phyloP scores from a whole-genome alignment of 2,797 vertebrate genomes.

The Darevskia mixta region DNA sequence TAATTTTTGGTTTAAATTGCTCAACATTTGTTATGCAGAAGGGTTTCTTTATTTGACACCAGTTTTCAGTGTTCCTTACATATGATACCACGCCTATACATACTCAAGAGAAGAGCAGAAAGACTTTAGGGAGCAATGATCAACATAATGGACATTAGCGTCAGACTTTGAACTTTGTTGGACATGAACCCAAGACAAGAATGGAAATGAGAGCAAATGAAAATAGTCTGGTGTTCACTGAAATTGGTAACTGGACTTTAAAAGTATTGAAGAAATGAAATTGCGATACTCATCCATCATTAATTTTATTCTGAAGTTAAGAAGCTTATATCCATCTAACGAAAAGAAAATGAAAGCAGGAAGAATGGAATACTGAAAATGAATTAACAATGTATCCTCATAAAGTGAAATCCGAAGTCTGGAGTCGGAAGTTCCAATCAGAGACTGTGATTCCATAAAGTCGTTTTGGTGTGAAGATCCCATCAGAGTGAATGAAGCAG shows the following conservation, averaged over 20 bases:
- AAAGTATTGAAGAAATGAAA: conserved; percentile 5
- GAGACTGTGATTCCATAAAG: not conserved
- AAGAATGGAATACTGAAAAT: conserved; percentile 20
- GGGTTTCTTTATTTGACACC: conserved; percentile 13
- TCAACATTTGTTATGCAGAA: conserved; percentile 17
- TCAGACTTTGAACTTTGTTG: not conserved
- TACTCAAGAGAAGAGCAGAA: conserved; percentile 25
- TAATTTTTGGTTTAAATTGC: conserved; percentile 12
- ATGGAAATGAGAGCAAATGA: not conserved
- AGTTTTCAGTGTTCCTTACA: conserved; percentile 16
- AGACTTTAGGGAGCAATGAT: not conserved
- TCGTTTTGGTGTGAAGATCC: not conserved
- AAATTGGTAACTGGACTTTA: conserved; percentile 3
- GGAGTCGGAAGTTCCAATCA: not conserved
- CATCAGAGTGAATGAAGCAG: not conserved
- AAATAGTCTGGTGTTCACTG: not conserved
- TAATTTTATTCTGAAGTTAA: conserved; percentile 1
- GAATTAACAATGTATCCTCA: not conserved
- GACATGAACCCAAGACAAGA: not conserved
- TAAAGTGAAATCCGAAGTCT: not conserved
- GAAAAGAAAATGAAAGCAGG: conserved; percentile 7
- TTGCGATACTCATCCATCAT: not conserved
- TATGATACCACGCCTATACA: not conserved
- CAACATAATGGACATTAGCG: not conserved
- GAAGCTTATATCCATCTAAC: not conserved